Percentiles rank a stretch among this genome's conserved stretches.
These are phyloP conservation scores for Heliocidaris tuberculata DNA, from an alignment of 35 echinoderm and acorn worm genomes.

Conservation along the genomic window DNA sequence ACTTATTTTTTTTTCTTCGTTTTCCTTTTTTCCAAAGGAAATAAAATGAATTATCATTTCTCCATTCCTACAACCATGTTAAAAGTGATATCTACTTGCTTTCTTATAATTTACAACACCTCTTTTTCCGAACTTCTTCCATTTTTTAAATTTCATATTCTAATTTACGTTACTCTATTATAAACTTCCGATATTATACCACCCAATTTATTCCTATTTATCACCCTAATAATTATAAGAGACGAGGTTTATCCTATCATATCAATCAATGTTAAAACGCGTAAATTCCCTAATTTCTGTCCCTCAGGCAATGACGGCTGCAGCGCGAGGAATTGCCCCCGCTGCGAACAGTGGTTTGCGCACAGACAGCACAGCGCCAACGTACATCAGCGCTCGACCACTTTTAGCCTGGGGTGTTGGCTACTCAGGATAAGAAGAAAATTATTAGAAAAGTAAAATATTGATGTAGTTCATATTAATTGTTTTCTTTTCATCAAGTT, in stretches of 20 bases:
- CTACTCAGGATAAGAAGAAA: background rate
- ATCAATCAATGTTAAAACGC: conserved; percentile 20
- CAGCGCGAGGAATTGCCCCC: background rate
- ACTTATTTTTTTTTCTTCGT: too few species aligned
- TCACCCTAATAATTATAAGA: background rate
- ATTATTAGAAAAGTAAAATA: background rate
- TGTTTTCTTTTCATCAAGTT: conserved; percentile 18
- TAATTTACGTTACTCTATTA: background rate
- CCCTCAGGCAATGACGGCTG: background rate
- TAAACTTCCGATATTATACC: background rate
- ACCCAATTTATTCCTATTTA: background rate
- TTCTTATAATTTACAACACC: background rate
- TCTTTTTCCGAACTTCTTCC: background rate
- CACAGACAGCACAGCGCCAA: conserved; percentile 44
- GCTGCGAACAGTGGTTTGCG: conserved; percentile 37
- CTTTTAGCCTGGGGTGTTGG: conserved; percentile 25
- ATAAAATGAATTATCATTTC: too few species aligned
- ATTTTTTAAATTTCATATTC: background rate
- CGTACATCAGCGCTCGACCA: conserved; percentile 8
- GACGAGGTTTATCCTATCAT: background rate
- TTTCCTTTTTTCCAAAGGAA: too few species aligned
- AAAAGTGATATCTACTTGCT: too few species aligned
- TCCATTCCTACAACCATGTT: too few species aligned
- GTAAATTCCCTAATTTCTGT: conserved; percentile 21
- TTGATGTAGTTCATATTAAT: background rate